Evolutionary conservation across 2,797 vertebrate species (phyloP).

Genomic region (Artibeus lituratus): DNA sequence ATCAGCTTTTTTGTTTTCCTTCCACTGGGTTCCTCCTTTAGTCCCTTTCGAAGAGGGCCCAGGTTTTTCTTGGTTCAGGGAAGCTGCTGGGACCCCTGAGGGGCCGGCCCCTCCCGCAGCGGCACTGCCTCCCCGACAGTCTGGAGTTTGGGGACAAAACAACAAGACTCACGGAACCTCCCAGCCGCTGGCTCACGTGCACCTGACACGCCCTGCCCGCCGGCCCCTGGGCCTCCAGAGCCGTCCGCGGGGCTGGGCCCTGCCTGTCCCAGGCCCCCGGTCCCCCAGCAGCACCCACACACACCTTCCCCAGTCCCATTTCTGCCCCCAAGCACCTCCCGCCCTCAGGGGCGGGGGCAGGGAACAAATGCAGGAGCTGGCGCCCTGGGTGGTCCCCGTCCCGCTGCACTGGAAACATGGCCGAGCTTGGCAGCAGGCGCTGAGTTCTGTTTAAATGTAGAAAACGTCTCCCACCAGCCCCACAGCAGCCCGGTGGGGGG

Average conservation of each 20-base stretch:
- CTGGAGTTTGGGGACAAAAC: conserved; percentile 21
- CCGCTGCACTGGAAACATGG: conserved; percentile 19
- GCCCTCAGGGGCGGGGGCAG: neutral
- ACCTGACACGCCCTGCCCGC: neutral
- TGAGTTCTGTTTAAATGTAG: neutral
- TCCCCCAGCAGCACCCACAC: neutral
- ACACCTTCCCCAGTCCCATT: neutral
- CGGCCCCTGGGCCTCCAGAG: neutral
- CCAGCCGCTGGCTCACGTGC: neutral
- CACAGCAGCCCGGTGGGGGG: neutral
- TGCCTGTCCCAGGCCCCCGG: neutral
- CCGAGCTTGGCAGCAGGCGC: neutral
- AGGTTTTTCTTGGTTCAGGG: conserved; percentile 72
- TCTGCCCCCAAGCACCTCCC: neutral
- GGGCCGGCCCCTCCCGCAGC: conserved; percentile 43
- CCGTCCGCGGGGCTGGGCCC: neutral
- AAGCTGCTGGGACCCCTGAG: conserved; percentile 56
- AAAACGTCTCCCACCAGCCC: neutral
- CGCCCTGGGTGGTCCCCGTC: neutral
- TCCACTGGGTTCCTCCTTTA: conserved; percentile 76
- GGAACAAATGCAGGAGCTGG: neutral
- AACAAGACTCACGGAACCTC: neutral
- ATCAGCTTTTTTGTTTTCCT: conserved; percentile 75
- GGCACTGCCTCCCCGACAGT: neutral
- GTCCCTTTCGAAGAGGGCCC: conserved; percentile 76